A percentile compares a stretch with the other conserved stretches of the same genome.
phyloP scores from a whole-genome alignment of 2,888 invertebrate genomes.

The Drosophila meridiana region DNA sequence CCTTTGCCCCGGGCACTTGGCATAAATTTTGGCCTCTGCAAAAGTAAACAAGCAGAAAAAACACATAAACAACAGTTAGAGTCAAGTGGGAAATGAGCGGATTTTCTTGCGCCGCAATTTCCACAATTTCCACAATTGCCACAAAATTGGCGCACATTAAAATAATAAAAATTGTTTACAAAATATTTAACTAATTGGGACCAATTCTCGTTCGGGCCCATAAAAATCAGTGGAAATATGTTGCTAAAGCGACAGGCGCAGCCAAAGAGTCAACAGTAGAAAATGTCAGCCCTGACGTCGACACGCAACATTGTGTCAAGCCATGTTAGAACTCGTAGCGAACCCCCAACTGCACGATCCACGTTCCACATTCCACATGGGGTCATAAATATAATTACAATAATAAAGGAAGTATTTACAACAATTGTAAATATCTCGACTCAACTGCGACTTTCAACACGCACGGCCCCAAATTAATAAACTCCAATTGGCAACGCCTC shows the following conservation, averaged over 20 bases:
- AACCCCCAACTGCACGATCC: slow-evolving; percentile 16
- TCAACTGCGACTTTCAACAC: slow-evolving; percentile 60
- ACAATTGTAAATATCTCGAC: slow-evolving; percentile 79
- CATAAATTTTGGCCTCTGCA: slow-evolving; percentile 54
- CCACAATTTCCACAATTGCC: slow-evolving; percentile 30
- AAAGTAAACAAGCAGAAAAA: slow-evolving; percentile 61
- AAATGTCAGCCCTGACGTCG: slow-evolving; percentile 16
- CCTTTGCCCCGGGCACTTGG: slow-evolving; percentile 26
- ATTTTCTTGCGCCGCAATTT: slow-evolving; percentile 19
- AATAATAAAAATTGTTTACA: slow-evolving; percentile 38
- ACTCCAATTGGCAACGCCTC: slow-evolving; percentile 70
- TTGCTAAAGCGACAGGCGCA: slow-evolving; percentile 61
- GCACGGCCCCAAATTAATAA: slow-evolving; percentile 78
- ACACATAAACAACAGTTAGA: slow-evolving; percentile 43
- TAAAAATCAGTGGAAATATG: slow-evolving; percentile 66
- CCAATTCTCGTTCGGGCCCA: slow-evolving; percentile 12
- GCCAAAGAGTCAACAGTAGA: slow-evolving; percentile 46
- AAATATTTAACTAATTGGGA: slow-evolving; percentile 46
- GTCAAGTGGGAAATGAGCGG: slow-evolving; percentile 24
- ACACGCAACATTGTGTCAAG: slow-evolving; percentile 67
- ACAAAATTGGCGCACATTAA: slow-evolving; percentile 26
- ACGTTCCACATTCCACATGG: slow-evolving; percentile 38
- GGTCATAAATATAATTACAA: slow-evolving; percentile 79
- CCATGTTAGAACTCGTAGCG: background rate
- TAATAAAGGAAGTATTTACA: slow-evolving; percentile 82